Conservation (phyloP, 2,113 vertebrate genomes). For the Uria lomvia region DNA sequence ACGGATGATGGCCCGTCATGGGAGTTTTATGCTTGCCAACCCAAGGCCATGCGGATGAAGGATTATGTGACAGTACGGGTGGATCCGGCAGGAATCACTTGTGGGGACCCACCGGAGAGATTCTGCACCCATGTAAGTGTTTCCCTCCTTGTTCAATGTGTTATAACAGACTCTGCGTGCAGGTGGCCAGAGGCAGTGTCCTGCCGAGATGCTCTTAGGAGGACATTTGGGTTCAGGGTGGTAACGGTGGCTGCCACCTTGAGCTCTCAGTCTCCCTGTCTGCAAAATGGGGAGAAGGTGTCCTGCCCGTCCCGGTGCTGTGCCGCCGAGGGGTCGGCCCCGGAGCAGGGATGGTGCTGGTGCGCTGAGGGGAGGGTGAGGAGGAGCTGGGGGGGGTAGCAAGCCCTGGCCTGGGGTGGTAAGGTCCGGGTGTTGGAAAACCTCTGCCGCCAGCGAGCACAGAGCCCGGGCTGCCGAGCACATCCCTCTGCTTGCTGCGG, state of each 20-base stretch:
- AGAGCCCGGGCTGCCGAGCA: background rate
- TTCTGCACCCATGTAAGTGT: slow-evolving; percentile 97
- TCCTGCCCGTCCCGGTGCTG: fast-evolving
- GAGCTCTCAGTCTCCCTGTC: background rate
- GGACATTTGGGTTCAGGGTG: background rate
- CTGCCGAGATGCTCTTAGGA: background rate
- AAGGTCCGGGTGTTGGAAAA: background rate
- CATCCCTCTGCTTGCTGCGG: background rate
- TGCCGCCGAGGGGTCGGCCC: fast-evolving
- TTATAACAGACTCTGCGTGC: background rate
- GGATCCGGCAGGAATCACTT: slow-evolving; percentile 91
- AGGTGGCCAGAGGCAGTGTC: background rate
- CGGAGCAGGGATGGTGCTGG: background rate
- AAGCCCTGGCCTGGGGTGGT: background rate
- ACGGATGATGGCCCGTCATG: slow-evolving; percentile 92
- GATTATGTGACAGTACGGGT: slow-evolving; percentile 90
- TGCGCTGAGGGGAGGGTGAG: fast-evolving
- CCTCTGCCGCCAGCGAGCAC: background rate
- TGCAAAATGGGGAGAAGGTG: background rate
- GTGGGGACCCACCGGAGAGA: slow-evolving; percentile 91
- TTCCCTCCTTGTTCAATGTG: background rate
- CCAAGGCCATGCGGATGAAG: slow-evolving; percentile 88
- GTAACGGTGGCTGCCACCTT: fast-evolving
- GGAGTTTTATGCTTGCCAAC: slow-evolving; percentile 97
- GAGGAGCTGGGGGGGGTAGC: background rate